A percentile compares a stretch with the other conserved stretches of the same genome.
Conservation (phyloP, 2,888 invertebrate species). For the Augiades crinisus region DNA sequence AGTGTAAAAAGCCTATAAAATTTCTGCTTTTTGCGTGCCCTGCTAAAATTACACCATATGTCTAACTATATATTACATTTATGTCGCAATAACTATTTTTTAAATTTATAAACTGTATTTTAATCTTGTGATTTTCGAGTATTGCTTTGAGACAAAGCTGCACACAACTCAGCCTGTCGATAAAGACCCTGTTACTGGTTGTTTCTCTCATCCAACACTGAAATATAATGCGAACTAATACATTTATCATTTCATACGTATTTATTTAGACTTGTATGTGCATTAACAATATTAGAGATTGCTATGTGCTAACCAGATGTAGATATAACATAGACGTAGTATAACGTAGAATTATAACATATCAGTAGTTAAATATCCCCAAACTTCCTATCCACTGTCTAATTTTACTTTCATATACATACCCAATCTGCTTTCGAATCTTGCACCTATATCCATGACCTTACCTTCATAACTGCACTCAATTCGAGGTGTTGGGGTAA, state of each 20-base stretch:
- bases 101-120: constrained; percentile 13
- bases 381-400: constrained; percentile 10
- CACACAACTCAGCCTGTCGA: constrained; percentile 57
- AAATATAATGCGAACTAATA: constrained; percentile 48
- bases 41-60: too few species aligned
- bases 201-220: constrained; percentile 60
- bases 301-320: constrained; percentile 28
- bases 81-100: too few species aligned
- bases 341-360: constrained; percentile 18
- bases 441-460: constrained; percentile 28
- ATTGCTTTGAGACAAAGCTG: constrained; percentile 37
- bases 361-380: constrained; percentile 12
- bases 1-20: too few species aligned
- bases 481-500: constrained; percentile 67
- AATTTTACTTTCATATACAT: constrained; percentile 15
- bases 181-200: constrained; percentile 75
- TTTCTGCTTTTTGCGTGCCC: too few species aligned
- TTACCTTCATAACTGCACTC: constrained; percentile 42
- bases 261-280: constrained; percentile 21
- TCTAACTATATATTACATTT: too few species aligned
- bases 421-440: constrained; percentile 20
- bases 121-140: constrained; percentile 10
- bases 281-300: constrained; percentile 28
- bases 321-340: constrained; percentile 3
- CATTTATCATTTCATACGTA: constrained; percentile 24